These are phyloP conservation scores for Neria commutata DNA, from an alignment of 2,888 invertebrate genomes.

Conservation along the genomic window DNA sequence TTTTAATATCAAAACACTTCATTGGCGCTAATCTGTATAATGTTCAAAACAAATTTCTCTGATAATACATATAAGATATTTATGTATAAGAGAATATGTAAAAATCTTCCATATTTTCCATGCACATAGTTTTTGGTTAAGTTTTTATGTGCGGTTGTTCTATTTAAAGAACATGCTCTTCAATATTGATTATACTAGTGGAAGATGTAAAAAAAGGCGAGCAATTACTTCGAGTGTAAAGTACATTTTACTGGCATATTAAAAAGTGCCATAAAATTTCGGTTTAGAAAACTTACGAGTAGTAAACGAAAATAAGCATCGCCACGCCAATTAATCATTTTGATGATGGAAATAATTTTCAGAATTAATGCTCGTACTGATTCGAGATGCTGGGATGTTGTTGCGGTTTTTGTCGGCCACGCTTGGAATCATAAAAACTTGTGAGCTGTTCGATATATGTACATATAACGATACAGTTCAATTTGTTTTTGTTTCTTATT, in stretches of 20 bases:
- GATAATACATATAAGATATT: too few species aligned
- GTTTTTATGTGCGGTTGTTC: too few species aligned
- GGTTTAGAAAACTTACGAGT: conserved; percentile 1
- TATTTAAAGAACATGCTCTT: too few species aligned
- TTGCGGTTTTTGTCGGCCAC: neutral
- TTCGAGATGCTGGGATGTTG: too few species aligned
- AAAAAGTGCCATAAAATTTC: conserved; percentile 2
- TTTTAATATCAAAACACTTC: too few species aligned
- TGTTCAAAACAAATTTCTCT: too few species aligned
- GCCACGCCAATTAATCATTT: conserved; percentile 19
- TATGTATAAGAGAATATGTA: too few species aligned
- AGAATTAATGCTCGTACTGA: conserved; percentile 4
- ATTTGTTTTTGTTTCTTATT: neutral
- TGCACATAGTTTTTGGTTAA: too few species aligned
- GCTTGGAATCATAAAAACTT: too few species aligned
- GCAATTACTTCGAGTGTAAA: neutral
- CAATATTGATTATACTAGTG: too few species aligned
- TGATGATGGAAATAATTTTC: conserved; percentile 12
- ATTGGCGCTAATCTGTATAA: too few species aligned
- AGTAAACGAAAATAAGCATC: conserved; percentile 10
- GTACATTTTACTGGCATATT: neutral
- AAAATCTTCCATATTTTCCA: too few species aligned
- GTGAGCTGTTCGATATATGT: neutral
- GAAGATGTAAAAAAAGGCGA: neutral
- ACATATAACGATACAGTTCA: neutral